Base-by-base conservation (phyloP, 1,140 invertebrate species). In the Choristoneura fumiferana region DNA sequence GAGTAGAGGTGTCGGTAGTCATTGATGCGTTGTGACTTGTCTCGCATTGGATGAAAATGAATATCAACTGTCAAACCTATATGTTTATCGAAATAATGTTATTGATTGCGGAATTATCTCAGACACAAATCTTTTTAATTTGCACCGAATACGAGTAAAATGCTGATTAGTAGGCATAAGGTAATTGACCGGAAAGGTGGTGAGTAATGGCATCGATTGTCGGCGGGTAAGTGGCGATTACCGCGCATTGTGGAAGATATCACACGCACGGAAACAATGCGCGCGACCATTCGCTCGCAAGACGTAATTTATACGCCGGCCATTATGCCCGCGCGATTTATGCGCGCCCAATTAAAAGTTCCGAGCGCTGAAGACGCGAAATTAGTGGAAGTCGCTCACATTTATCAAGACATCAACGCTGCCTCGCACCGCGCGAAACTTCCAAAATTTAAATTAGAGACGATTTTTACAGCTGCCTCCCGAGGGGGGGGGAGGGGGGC, bases 391-490 rank as follows among this genome's bases (percentile, higher is more conserved):
- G 81, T 82, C 78, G 72, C 72, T 72, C 73, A 74, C 81, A 89
- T 87, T 89, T 89, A 87, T 89, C 86, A 89, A 89, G 84, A 87
- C 86, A 87, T 89, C 86, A 89, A 74, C 80, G 75, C 83, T 78
- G 84, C 78, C 75, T 73, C 76, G 81, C 78, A 79, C 83, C 71
- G 73, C 81, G 81, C 73, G 81, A 85, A 89, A 89, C 81, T 89
- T 88, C 84, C 86, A 78, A 89, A 89, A 89, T 89, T 89, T 89
- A 89, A 89, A 89, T 89, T 89, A 89, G 86, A 89, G 83, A 89
- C 86, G 84, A 89, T 89, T 89, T 87, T 87, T 87, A 87, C 84
- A 84, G 84, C 82, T 81, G 84, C 83, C 84, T 81, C 83, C 86
- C 80, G 58, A 38, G 69, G 68, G 72, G 73, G 81, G 76, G 66